Evolutionary conservation across 2,888 invertebrate genomes (phyloP).

Genomic region (Lingula anatina): DNA sequence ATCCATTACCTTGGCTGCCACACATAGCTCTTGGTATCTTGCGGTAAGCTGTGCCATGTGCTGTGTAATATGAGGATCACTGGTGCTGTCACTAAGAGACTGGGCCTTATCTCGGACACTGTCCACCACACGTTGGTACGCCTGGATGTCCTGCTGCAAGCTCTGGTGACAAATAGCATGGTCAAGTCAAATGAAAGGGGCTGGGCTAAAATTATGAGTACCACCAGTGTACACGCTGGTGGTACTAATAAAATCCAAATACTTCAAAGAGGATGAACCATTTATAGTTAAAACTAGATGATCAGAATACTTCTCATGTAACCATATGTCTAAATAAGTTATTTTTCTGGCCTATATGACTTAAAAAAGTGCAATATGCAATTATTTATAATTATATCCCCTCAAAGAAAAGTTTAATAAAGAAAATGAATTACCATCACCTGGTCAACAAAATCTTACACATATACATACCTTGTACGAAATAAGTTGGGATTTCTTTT

Average conservation of each 20-base stretch:
- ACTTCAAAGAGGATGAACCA: no score
- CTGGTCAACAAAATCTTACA: not conserved
- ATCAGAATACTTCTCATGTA: no score
- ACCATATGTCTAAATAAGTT: no score
- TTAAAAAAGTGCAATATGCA: not conserved
- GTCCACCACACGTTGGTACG: constrained; percentile 86
- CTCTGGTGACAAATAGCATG: no score
- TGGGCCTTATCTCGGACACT: constrained; percentile 84
- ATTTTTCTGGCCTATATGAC: not conserved
- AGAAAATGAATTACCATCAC: no score
- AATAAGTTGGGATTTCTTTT: constrained; percentile 73
- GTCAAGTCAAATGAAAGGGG: no score
- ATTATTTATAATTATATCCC: not conserved
- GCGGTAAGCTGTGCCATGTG: constrained; percentile 32
- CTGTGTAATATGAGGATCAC: constrained; percentile 53
- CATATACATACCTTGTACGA: constrained; percentile 27
- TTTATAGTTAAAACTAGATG: no score
- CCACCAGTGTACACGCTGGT: no score
- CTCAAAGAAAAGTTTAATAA: constrained; percentile 43
- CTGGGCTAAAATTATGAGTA: no score
- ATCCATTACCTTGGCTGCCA: constrained; percentile 32
- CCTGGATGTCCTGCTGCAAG: constrained; percentile 79
- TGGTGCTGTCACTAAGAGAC: constrained; percentile 64
- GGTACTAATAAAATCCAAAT: no score
- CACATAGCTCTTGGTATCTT: constrained; percentile 35